Conservation (phyloP, 2,888 invertebrate genomes). For the Palloptera scutellata region DNA sequence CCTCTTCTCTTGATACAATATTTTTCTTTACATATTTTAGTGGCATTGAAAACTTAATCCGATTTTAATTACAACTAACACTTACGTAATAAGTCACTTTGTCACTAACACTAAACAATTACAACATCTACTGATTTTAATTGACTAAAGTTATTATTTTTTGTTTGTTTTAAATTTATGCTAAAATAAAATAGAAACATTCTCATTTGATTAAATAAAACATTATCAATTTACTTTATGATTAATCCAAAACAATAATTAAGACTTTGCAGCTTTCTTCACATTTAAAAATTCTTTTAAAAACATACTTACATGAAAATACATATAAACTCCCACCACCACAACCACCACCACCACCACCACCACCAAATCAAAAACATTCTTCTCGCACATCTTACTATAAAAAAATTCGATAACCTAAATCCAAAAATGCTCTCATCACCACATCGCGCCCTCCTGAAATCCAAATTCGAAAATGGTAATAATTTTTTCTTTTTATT, state of each 20-base stretch:
- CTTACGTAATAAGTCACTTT: too few relatives aligned
- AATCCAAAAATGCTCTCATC: constrained; percentile 36
- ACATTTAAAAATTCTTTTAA: constrained; percentile 14
- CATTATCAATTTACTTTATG: background rate
- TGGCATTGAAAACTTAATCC: too few relatives aligned
- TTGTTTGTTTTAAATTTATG: constrained; percentile 7
- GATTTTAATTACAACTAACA: too few relatives aligned
- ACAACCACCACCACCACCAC: constrained; percentile 16
- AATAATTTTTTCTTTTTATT: constrained; percentile 21
- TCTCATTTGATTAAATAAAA: too few relatives aligned
- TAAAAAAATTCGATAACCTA: constrained; percentile 32
- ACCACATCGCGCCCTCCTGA: constrained; percentile 15
- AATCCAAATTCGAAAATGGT: constrained; percentile 38
- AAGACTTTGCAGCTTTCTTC: constrained; percentile 41
- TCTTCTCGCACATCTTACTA: background rate
- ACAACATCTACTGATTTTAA: too few relatives aligned
- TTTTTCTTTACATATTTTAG: too few relatives aligned
- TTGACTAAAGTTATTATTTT: constrained; percentile 1
- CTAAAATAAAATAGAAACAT: too few relatives aligned
- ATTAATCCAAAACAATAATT: constrained; percentile 25
- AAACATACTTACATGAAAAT: background rate
- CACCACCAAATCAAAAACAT: constrained; percentile 5
- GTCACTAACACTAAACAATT: too few relatives aligned
- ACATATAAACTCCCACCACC: constrained; percentile 20
- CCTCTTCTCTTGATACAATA: too few relatives aligned